Percentiles rank a stretch among this genome's conserved stretches.
phyloP scores from a whole-genome alignment of 2,888 invertebrate species.

The Drosophila putrida region DNA sequence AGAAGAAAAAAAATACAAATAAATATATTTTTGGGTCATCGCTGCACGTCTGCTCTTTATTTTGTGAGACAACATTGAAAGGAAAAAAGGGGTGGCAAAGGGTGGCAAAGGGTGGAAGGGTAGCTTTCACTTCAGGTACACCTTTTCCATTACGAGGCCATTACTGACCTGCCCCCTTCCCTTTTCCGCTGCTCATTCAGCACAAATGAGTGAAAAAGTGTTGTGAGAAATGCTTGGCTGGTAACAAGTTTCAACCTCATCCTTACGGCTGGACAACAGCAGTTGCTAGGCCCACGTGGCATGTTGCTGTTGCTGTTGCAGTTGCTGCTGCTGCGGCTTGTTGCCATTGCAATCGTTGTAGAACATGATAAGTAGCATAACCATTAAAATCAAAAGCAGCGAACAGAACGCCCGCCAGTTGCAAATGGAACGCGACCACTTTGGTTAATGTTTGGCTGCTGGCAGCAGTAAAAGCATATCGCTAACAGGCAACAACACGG shows the following conservation, averaged over 20 bases:
- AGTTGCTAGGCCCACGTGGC: constrained; percentile 19
- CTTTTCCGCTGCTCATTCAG: background rate
- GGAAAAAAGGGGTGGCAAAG: too few species aligned
- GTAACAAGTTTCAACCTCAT: background rate
- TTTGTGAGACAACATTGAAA: background rate
- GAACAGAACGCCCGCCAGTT: constrained; percentile 41
- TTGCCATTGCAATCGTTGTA: constrained; percentile 36
- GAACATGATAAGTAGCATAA: constrained; percentile 77
- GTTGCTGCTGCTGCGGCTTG: constrained; percentile 15
- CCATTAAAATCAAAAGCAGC: constrained; percentile 76
- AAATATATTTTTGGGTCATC: constrained; percentile 63
- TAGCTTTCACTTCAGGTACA: constrained; percentile 2
- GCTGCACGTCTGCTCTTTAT: constrained; percentile 15
- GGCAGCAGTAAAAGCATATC: constrained; percentile 65
- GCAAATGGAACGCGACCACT: constrained; percentile 79
- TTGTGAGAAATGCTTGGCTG: constrained; percentile 28
- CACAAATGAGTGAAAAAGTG: constrained; percentile 15
- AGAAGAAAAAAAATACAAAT: constrained; percentile 25
- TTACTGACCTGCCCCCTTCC: constrained; percentile 8
- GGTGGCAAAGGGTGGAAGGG: background rate
- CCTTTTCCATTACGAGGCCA: constrained; percentile 44
- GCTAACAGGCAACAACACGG: constrained; percentile 47
- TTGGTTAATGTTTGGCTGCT: constrained; percentile 74
- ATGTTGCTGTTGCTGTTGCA: constrained; percentile 7
- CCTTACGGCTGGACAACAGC: constrained; percentile 20